These are phyloP conservation scores for Glossophaga mutica DNA, from an alignment of 2,797 vertebrate genomes.

Conservation along the genomic window DNA sequence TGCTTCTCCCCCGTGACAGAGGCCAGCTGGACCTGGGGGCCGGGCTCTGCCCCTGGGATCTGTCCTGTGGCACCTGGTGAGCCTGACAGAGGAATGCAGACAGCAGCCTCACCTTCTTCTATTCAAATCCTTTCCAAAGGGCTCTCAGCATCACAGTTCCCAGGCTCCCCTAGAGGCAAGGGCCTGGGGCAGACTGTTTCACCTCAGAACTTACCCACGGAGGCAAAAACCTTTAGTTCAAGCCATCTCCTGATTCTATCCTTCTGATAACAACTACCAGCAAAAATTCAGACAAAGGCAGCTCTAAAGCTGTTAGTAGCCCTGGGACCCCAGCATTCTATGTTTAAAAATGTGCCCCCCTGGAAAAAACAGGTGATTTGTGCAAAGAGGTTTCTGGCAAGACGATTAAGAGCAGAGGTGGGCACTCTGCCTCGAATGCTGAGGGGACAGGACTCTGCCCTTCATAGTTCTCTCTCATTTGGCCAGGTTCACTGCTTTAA, in stretches of 20 bases:
- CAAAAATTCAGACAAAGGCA: not conserved
- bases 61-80: not conserved
- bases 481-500: not conserved
- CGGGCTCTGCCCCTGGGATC: not conserved
- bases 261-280: not conserved
- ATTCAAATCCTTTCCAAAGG: not conserved
- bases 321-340: not conserved
- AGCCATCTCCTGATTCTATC: not conserved
- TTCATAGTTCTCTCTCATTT: not conserved
- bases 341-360: not conserved
- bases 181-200: not conserved
- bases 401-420: not conserved
- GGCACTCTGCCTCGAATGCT: not conserved
- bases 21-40: not conserved
- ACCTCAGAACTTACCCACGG: not conserved
- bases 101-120: not conserved
- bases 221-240: not conserved
- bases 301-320: not conserved
- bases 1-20: not conserved
- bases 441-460: not conserved
- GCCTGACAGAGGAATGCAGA: not conserved
- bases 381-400: not conserved
- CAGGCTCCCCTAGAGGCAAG: not conserved
- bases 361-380: not conserved
- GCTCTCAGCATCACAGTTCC: not conserved